A percentile compares a stretch with the other conserved stretches of the same genome.
These are phyloP conservation scores for Margaritifera margaritifera DNA, from an alignment of 2,888 invertebrate genomes.

Conservation along the genomic window DNA sequence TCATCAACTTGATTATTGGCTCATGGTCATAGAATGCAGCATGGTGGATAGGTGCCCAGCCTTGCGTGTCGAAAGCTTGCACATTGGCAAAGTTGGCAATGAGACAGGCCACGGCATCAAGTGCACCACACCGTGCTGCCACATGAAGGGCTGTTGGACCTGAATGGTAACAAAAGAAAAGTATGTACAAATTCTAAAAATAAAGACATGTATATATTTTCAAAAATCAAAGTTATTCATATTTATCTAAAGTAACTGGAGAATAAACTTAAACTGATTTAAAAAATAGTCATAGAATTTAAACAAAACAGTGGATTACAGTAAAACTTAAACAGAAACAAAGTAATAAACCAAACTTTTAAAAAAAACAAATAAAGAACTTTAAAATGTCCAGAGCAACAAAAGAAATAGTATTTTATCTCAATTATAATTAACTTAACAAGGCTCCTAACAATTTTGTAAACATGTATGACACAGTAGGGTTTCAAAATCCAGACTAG, in stretches of 20 bases:
- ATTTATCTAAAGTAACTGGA: no score
- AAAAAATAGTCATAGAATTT: no score
- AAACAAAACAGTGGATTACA: no score
- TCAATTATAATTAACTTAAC: no score
- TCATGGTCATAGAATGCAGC: conserved; percentile 72
- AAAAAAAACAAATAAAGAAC: neutral
- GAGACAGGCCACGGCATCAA: conserved; percentile 70
- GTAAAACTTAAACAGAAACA: no score
- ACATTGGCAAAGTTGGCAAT: conserved; percentile 68
- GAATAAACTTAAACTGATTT: no score
- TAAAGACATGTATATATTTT: neutral
- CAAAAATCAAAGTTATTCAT: no score
- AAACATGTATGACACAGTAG: no score
- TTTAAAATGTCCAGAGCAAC: neutral
- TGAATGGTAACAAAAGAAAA: conserved; percentile 23
- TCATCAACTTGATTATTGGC: conserved; percentile 65
- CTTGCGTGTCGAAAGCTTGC: conserved; percentile 66
- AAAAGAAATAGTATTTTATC: neutral
- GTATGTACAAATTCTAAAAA: neutral
- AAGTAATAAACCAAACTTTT: no score
- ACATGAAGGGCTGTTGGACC: conserved; percentile 72
- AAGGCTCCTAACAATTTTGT: no score
- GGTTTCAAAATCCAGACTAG: no score
- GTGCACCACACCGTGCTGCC: conserved; percentile 69
- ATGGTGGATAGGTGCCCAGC: conserved; percentile 72